Percentiles rank a stretch among this genome's conserved stretches.
These are phyloP conservation scores for Arctocebus calabarensis DNA, from an alignment of 2,797 vertebrate genomes.

Conservation along the genomic window DNA sequence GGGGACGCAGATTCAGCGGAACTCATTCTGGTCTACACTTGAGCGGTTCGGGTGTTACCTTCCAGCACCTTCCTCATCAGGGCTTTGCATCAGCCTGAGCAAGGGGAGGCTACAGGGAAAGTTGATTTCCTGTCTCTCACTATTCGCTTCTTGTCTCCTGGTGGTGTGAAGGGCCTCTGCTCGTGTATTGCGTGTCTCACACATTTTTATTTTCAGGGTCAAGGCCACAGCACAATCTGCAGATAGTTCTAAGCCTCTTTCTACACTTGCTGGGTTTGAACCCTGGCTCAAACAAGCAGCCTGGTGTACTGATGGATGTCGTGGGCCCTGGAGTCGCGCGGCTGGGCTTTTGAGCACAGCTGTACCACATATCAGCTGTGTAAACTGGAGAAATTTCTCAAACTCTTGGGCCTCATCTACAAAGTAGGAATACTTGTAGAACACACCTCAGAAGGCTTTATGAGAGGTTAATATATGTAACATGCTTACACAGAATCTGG, in stretches of 20 bases:
- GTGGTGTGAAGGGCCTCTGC: neutral
- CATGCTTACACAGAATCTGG: neutral
- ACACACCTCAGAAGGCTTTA: neutral
- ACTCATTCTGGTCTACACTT: neutral
- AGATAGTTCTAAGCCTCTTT: neutral
- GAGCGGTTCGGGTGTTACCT: neutral
- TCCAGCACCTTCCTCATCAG: neutral
- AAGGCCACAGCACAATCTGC: neutral
- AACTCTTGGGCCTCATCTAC: neutral
- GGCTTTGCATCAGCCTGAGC: neutral
- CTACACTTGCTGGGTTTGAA: neutral
- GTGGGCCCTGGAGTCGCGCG: no score
- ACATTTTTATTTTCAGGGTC: neutral
- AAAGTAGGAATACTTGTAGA: neutral
- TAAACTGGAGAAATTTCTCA: neutral
- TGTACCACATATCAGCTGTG: neutral
- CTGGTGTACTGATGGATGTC: fast-evolving
- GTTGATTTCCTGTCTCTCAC: neutral
- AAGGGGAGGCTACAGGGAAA: neutral
- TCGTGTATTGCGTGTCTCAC: neutral
- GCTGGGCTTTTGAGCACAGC: neutral
- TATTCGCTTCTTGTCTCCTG: neutral
- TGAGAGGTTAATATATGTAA: neutral
- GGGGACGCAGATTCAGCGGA: neutral
- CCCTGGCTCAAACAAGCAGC: neutral